Evolutionary conservation across 2,113 vertebrate genomes (phyloP), one percentile per base, ranked within the genome.

Genomic region (Proterorhinus semilunaris): DNA sequence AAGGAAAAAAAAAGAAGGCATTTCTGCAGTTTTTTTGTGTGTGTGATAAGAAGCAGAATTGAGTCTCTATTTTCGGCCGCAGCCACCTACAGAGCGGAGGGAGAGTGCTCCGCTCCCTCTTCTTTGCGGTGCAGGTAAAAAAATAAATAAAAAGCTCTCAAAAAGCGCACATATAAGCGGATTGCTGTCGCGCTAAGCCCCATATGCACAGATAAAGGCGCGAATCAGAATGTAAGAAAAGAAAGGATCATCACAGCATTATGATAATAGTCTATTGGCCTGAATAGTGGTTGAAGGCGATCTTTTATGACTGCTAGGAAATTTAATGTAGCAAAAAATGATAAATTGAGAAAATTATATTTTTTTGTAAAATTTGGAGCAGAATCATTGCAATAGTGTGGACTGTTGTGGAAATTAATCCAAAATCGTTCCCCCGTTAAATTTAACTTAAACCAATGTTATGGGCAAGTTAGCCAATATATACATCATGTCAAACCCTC

Each of bases 11-110:
- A 76, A 78, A 21, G 21, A 78, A 76, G 73, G 81, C 84, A 83
- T 85, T 86, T 84, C 80, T 87, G 42, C 71, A 11, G 55, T 58
- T 58, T 58, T 58, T 8, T 61, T 82, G 27, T 36, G 27, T 36
- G 27, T 86, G 49, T 49, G 80, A 89, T 88, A 83, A 88, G 80
- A 86, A 81, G 65, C 11, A 59, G 76, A 84, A 87, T 83, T 65
- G 85, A 85, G 78, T 78, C 81, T 89, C 83, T 86, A 87, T 89
- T 89, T 36, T 88, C 53, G 1, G 87, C 77, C 75, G 68, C 44
- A 79, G 27, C 76, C 86, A 79, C 87, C 85, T 83, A 86, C 78
- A 65, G 79, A 79, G 85, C 66, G 72, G 84, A 69, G 62, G 69
- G 85, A 83, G 76, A 76, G 72, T 52, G 75, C 68, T 76, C 3